Conservation (phyloP, 2,888 invertebrate species). For the Drosophila lacicola region DNA sequence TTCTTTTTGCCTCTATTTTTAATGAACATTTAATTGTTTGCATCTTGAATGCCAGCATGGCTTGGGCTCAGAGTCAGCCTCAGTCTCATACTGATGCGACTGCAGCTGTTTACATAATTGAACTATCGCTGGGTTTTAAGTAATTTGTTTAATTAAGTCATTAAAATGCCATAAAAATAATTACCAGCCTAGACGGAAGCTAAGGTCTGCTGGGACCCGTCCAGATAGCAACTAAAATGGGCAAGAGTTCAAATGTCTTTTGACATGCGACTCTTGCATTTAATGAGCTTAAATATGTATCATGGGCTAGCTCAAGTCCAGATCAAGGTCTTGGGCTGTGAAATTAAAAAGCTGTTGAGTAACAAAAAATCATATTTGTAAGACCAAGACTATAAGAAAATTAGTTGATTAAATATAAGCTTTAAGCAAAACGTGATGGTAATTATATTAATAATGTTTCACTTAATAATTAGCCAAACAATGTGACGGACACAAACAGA, state of each 20-base stretch:
- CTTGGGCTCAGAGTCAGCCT: not conserved
- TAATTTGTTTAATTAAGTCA: conserved; percentile 80
- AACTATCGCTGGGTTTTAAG: conserved; percentile 63
- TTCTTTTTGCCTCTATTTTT: conserved; percentile 50
- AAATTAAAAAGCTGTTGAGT: conserved; percentile 21
- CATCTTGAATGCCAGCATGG: conserved; percentile 51
- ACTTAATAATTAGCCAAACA: conserved; percentile 8
- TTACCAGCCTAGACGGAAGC: conserved; percentile 55
- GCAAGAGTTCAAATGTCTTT: conserved; percentile 59
- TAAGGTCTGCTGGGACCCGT: conserved; percentile 14
- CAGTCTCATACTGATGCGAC: conserved; percentile 11
- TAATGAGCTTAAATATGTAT: conserved; percentile 45
- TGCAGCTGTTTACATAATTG: conserved; percentile 71
- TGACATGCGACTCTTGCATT: conserved; percentile 67
- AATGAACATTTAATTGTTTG: conserved; percentile 78
- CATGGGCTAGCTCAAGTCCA: conserved; percentile 15
- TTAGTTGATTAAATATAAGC: conserved; percentile 7
- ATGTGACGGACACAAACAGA: conserved; percentile 36
- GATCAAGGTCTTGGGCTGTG: conserved; percentile 40
- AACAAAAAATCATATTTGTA: conserved; percentile 30
- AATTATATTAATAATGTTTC: conserved; percentile 7
- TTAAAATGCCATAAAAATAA: conserved; percentile 78
- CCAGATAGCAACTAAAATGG: conserved; percentile 27
- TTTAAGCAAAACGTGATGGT: conserved; percentile 7
- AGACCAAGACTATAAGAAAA: conserved; percentile 6